These are phyloP conservation scores for Psettodes erumei DNA, from an alignment of 2,113 vertebrate genomes.

Conservation along the genomic window DNA sequence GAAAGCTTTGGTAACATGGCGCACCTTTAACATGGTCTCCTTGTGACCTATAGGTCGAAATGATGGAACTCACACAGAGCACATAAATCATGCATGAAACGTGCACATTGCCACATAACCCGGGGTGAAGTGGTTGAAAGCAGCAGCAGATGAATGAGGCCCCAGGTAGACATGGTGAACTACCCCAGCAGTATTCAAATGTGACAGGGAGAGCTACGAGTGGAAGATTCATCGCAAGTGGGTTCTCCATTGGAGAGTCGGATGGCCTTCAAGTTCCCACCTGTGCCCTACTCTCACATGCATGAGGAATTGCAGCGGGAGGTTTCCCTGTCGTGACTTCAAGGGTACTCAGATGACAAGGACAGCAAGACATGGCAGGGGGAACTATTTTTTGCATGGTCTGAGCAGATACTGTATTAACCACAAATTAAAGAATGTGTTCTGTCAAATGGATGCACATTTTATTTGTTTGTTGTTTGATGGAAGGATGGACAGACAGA, in stretches of 20 bases:
- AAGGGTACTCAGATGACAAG: constrained; percentile 41
- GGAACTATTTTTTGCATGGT: not conserved
- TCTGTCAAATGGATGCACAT: not conserved
- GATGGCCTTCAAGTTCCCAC: constrained; percentile 48
- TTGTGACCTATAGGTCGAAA: constrained; percentile 33
- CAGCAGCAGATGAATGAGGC: constrained; percentile 53
- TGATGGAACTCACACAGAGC: constrained; percentile 16
- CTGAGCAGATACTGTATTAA: not conserved
- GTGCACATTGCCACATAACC: constrained; percentile 35
- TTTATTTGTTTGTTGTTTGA: not conserved
- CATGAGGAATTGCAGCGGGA: constrained; percentile 28
- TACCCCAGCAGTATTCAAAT: constrained; percentile 40
- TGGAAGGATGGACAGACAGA: not conserved
- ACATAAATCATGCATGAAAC: constrained; percentile 58
- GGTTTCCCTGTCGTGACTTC: not conserved
- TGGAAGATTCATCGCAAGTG: constrained; percentile 45
- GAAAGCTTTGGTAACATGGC: constrained; percentile 17
- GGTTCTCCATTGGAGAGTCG: not conserved
- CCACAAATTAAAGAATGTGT: not conserved
- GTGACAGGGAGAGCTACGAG: constrained; percentile 45
- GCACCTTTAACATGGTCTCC: constrained; percentile 12
- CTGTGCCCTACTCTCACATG: constrained; percentile 26
- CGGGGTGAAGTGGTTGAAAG: constrained; percentile 41
- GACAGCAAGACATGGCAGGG: not conserved
- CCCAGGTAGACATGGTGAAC: constrained; percentile 49